phyloP scores from a whole-genome alignment of 2,888 invertebrate genomes.

The Archips crataeganus region DNA sequence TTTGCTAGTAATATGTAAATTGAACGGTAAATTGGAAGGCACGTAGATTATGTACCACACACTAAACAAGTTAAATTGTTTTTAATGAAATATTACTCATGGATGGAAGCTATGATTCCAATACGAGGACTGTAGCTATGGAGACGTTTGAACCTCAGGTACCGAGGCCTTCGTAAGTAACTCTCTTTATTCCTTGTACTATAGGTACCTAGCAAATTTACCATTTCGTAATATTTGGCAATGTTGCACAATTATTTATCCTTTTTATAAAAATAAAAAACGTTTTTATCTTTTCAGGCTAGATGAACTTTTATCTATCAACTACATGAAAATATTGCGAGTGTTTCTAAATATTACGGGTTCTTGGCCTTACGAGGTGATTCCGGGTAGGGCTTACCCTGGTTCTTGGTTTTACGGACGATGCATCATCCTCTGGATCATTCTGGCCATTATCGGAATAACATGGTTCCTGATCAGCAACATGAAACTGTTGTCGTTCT shows the following conservation, averaged over 20 bases:
- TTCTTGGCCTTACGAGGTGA: conserved; percentile 23
- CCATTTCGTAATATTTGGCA: not conserved
- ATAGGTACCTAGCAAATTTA: not conserved
- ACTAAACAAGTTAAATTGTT: not conserved
- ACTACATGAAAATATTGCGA: conserved; percentile 15
- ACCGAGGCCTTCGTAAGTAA: not conserved
- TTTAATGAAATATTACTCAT: not conserved
- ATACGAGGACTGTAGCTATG: not conserved
- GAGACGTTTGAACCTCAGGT: not conserved
- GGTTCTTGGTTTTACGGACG: conserved; percentile 5
- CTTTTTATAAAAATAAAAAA: not conserved
- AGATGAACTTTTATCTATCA: conserved; percentile 8
- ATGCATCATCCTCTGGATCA: not conserved
- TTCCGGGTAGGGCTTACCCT: conserved; percentile 10
- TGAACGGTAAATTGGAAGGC: not conserved
- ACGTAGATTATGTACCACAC: not conserved
- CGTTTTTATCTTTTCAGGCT: conserved; percentile 3
- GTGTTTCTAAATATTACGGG: conserved; percentile 2
- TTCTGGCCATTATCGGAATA: not conserved
- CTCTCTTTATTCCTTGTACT: not conserved
- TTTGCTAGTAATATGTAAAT: not conserved
- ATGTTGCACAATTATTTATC: not conserved
- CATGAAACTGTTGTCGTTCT: conserved; percentile 18
- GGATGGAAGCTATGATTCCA: not conserved
- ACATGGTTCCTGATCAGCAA: conserved; percentile 15